These are phyloP conservation scores for Machimus rusticus DNA, from an alignment of 2,888 invertebrate genomes.

Conservation along the genomic window DNA sequence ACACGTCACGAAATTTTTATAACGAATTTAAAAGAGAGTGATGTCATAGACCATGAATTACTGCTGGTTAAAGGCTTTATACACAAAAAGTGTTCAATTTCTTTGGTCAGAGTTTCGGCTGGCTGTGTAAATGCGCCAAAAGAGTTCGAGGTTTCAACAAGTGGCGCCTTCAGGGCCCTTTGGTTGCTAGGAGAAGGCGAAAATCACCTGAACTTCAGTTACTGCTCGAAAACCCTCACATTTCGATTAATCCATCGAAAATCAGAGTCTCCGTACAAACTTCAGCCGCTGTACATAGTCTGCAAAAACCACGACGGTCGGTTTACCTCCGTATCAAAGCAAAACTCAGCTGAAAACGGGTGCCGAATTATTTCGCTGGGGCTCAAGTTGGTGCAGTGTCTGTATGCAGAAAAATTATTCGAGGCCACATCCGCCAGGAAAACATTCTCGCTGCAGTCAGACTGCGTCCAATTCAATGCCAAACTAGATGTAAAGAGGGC, in stretches of 20 bases:
- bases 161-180: slow-evolving; percentile 57
- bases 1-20: slow-evolving; percentile 53
- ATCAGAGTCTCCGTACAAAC: slow-evolving; percentile 42
- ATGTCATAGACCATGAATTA: slow-evolving; percentile 55
- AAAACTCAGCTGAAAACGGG: slow-evolving; percentile 70
- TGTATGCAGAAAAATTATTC: slow-evolving; percentile 87
- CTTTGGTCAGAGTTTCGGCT: background rate
- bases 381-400: slow-evolving; percentile 81
- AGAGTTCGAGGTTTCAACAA: slow-evolving; percentile 49
- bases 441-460: slow-evolving; percentile 81
- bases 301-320: slow-evolving; percentile 81
- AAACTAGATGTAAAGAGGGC: slow-evolving; percentile 75
- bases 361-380: slow-evolving; percentile 78
- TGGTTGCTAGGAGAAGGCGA: slow-evolving; percentile 51
- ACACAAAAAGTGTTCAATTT: slow-evolving; percentile 50
- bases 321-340: slow-evolving; percentile 70
- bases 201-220: slow-evolving; percentile 46
- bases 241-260: slow-evolving; percentile 41
- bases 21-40: slow-evolving; percentile 54
- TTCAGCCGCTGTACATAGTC: slow-evolving; percentile 81
- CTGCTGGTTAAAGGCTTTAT: slow-evolving; percentile 58
- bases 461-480: slow-evolving; percentile 79
- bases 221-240: slow-evolving; percentile 51
- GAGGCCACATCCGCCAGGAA: slow-evolving; percentile 69
- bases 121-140: background rate